These are phyloP conservation scores for Arctopsyche grandis DNA, from an alignment of 1,140 invertebrate species.

Conservation along the genomic window DNA sequence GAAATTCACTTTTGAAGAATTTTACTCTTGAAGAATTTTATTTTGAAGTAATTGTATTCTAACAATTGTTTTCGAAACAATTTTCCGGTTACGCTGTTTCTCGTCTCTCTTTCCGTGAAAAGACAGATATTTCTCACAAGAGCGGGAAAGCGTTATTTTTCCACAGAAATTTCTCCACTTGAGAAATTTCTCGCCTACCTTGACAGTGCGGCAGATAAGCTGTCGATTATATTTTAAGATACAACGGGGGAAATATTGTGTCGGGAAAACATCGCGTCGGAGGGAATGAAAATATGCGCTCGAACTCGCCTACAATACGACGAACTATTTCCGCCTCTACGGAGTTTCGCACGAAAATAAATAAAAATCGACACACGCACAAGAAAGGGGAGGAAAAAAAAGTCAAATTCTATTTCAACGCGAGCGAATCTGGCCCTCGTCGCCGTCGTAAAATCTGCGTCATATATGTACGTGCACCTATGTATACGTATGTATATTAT, in stretches of 20 bases:
- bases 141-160: slow-evolving; percentile 8
- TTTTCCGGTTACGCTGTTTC: no score
- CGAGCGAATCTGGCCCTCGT: background rate
- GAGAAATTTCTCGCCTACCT: slow-evolving; percentile 22
- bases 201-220: slow-evolving; percentile 33
- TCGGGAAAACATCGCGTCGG: slow-evolving; percentile 12
- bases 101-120: background rate
- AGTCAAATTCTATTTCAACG: background rate
- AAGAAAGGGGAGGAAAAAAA: background rate
- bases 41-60: no score
- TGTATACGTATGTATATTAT: background rate
- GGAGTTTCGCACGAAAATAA: background rate
- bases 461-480: background rate
- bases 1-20: no score
- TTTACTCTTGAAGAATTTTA: no score
- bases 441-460: background rate
- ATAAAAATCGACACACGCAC: background rate
- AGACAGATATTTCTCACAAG: background rate
- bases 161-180: background rate
- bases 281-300: slow-evolving; percentile 5
- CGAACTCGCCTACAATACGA: background rate
- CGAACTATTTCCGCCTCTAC: slow-evolving; percentile 5
- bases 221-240: slow-evolving; percentile 40
- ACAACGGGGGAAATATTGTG: background rate
- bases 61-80: no score